Conservation (phyloP, 2,797 vertebrate species). For the Pantherophis alleghaniensis region DNA sequence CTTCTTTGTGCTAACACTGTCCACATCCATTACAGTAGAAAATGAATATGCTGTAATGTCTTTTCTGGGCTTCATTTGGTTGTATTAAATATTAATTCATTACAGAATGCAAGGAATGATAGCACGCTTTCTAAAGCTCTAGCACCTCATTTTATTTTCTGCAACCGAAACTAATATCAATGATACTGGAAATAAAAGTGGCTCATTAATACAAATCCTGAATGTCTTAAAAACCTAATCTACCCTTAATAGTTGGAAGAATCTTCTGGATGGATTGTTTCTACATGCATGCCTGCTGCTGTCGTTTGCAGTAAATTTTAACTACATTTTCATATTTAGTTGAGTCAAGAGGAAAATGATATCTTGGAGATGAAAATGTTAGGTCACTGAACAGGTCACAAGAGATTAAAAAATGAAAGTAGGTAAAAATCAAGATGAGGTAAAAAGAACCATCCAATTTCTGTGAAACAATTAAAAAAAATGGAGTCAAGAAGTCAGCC, state of each 20-base stretch:
- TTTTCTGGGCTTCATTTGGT: slow-evolving; percentile 25
- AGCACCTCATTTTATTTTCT: slow-evolving; percentile 3
- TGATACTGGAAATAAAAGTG: slow-evolving; percentile 28
- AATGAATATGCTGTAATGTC: slow-evolving; percentile 23
- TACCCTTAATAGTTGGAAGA: slow-evolving; percentile 30
- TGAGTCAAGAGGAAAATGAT: slow-evolving; percentile 35
- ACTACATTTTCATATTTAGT: slow-evolving; percentile 41
- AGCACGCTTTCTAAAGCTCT: neutral
- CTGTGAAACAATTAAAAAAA: slow-evolving; percentile 19
- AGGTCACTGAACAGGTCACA: slow-evolving; percentile 3
- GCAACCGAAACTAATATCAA: slow-evolving; percentile 11
- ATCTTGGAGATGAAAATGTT: slow-evolving; percentile 28
- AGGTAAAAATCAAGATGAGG: slow-evolving; percentile 14
- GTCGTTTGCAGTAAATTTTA: slow-evolving; percentile 48
- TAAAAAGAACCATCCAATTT: slow-evolving; percentile 32
- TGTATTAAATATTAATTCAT: slow-evolving; percentile 37
- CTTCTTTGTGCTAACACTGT: neutral
- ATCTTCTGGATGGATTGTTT: slow-evolving; percentile 30
- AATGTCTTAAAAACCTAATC: slow-evolving; percentile 13
- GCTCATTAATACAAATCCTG: slow-evolving; percentile 35
- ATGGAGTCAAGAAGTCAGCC: neutral
- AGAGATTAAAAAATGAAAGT: slow-evolving; percentile 33
- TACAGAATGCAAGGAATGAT: slow-evolving; percentile 12
- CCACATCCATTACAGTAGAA: slow-evolving; percentile 6
- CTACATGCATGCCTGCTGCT: slow-evolving; percentile 34